These are phyloP conservation scores for Malurus splendens DNA, from an alignment of 2,797 vertebrate genomes.

Conservation along the genomic window DNA sequence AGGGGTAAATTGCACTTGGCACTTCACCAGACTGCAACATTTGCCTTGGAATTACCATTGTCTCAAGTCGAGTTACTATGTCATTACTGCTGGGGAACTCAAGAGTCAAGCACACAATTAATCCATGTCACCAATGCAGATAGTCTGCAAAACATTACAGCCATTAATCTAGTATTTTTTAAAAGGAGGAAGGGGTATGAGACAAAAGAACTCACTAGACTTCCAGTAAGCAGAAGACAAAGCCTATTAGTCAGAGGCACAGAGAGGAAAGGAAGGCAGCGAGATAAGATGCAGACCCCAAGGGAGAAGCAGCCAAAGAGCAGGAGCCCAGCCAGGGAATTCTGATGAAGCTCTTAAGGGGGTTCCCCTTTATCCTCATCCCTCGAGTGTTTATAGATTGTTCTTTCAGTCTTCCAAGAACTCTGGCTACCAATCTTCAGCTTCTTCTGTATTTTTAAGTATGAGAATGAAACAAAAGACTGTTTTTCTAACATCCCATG, in stretches of 20 bases:
- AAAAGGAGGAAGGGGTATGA: constrained; percentile 21
- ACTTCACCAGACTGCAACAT: constrained; percentile 16
- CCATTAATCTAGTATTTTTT: constrained; percentile 5
- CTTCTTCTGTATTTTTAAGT: neutral
- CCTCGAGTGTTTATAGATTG: neutral
- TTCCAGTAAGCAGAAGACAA: constrained; percentile 36
- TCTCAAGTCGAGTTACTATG: constrained; percentile 39
- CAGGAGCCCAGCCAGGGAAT: neutral
- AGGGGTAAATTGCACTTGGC: constrained; percentile 5
- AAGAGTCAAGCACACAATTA: constrained; percentile 46
- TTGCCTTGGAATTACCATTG: constrained; percentile 56
- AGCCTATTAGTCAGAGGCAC: constrained; percentile 34
- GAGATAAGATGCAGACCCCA: constrained; percentile 36
- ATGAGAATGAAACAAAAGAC: neutral
- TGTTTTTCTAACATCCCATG: neutral
- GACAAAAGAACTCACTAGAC: constrained; percentile 31
- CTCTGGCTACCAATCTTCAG: neutral
- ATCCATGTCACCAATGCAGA: constrained; percentile 8
- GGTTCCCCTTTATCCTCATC: neutral
- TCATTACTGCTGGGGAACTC: constrained; percentile 53
- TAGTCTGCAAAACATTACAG: constrained; percentile 28
- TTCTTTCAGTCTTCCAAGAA: neutral
- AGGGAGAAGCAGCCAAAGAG: neutral
- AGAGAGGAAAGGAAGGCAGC: constrained; percentile 5
- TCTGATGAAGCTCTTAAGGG: neutral